phyloP scores from a whole-genome alignment of 2,797 vertebrate species.

The Arrhamphus sclerolepis region DNA sequence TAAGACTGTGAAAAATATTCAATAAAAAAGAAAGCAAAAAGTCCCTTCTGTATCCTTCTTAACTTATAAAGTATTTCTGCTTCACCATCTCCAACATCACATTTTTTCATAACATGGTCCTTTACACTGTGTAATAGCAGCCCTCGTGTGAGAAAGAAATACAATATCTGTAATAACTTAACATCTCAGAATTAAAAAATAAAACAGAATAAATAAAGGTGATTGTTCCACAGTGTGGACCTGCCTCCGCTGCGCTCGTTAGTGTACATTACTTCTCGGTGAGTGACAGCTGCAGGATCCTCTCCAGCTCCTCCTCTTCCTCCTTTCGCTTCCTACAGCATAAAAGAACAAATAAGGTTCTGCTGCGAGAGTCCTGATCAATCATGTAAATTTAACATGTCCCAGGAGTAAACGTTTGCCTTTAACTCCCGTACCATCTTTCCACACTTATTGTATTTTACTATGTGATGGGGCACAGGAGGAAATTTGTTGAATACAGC shows the following conservation, averaged over 20 bases:
- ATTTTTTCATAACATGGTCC: slow-evolving; percentile 24
- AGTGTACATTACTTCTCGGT: slow-evolving; percentile 87
- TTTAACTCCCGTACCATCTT: no score
- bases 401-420: no score
- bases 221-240: slow-evolving; percentile 59
- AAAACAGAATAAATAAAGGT: slow-evolving; percentile 75
- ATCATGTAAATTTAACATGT: neutral
- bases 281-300: slow-evolving; percentile 91
- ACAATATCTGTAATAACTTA: slow-evolving; percentile 81
- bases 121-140: slow-evolving; percentile 59
- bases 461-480: no score
- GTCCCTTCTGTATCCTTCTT: slow-evolving; percentile 52
- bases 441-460: no score
- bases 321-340: slow-evolving; percentile 80
- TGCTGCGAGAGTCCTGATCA: neutral
- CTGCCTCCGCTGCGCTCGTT: slow-evolving; percentile 36
- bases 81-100: slow-evolving; percentile 3
- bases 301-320: slow-evolving; percentile 92
- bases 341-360: slow-evolving; percentile 11
- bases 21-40: slow-evolving; percentile 58
- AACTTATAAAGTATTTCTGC: slow-evolving; percentile 32
- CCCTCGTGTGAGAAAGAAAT: slow-evolving; percentile 68
- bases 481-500: no score
- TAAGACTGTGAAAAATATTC: slow-evolving; percentile 74
- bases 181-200: slow-evolving; percentile 65